Base-by-base conservation (phyloP, 2,888 invertebrate species). In the Kryphioiulus occultus region DNA sequence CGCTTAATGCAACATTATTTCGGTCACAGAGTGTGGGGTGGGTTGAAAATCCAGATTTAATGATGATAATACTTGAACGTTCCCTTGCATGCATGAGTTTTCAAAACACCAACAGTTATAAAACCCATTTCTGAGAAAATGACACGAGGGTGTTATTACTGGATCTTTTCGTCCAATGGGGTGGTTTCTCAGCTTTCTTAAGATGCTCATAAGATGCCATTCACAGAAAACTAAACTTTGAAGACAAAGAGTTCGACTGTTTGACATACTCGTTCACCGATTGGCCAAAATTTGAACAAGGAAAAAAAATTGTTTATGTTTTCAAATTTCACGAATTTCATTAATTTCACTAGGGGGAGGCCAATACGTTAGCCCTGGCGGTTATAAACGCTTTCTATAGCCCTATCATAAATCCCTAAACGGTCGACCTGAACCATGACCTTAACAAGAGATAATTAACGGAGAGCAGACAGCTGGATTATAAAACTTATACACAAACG, bases 251-350 rank as follows among this genome's bases (percentile, higher is more conserved):
- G n/a, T 59, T 59, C 7, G 22, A n/a, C 59, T 59, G 59, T 59
- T n/a, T n/a, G n/a, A 59, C n/a, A 59, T 59, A 3, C 59, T n/a
- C n/a, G n/a, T 59, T 5, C 0, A n/a, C 7, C 2, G 53, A 59
- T 59, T 59, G 59, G 59, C 59, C n/a, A n/a, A 12, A 59, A n/a
- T 59, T 17, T 59, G 5, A 5, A n/a, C n/a, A n/a, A 9, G 42
- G 15, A 47, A 47, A 47, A n/a, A 59, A 17, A 22, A 9, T 4
- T 19, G 19, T 59, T 19, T 59, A 19, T n/a, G n/a, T 59, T n/a
- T 59, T 59, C 59, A 59, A 59, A 59, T 59, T 59, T 59, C n/a
- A 59, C 59, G 59, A 59, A 59, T 59, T 59, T 59, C 59, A 19
- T 35, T 35, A 35, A 35, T 35, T 35, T 35, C 35, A 4, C 9